These are phyloP conservation scores for Origma solitaria DNA, from an alignment of 2,113 vertebrate species.

Conservation along the genomic window DNA sequence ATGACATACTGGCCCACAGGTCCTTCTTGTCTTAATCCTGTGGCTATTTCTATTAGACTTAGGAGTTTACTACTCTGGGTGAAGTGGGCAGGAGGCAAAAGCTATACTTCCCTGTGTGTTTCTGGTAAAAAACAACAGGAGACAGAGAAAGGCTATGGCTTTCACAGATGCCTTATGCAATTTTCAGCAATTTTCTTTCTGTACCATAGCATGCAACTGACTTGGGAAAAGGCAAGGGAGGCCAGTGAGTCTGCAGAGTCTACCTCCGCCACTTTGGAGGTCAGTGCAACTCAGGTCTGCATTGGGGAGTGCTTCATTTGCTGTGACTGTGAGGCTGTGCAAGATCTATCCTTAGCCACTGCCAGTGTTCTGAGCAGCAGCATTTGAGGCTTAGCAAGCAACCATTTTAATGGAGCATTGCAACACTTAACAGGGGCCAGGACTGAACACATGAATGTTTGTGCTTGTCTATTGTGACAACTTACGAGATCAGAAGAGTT, in stretches of 20 bases:
- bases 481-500: background rate
- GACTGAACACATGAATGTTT: background rate
- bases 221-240: background rate
- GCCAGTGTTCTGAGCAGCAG: background rate
- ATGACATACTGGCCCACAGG: background rate
- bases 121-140: background rate
- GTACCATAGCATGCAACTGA: background rate
- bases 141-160: background rate
- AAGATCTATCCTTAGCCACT: background rate
- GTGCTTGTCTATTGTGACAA: background rate
- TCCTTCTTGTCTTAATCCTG: background rate
- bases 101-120: background rate
- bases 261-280: background rate
- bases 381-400: background rate
- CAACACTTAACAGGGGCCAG: background rate
- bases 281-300: background rate
- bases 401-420: background rate
- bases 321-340: background rate
- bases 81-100: background rate
- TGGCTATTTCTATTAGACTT: background rate
- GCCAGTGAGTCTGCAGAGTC: background rate
- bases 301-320: background rate
- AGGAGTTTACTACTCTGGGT: background rate
- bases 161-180: background rate
- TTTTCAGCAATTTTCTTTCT: background rate